Evolutionary conservation across 2,888 invertebrate species (phyloP).

Genomic region (Acrobeloides nanus): DNA sequence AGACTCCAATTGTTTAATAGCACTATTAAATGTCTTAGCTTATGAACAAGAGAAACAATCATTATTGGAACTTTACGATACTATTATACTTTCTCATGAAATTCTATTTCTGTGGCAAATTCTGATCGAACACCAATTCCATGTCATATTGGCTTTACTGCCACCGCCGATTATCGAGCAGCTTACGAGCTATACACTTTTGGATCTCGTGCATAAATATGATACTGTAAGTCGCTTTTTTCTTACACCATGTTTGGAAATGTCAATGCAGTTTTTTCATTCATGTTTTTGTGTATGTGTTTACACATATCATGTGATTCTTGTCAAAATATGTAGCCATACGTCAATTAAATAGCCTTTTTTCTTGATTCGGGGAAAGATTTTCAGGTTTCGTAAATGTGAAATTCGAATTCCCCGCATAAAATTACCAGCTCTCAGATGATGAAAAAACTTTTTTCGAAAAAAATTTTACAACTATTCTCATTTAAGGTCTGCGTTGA

Average conservation of each 20-base stretch:
- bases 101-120: constrained; percentile 87
- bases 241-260: no score
- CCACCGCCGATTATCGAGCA: no score
- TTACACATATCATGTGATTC: no score
- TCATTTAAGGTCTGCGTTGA: constrained; percentile 58
- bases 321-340: no score
- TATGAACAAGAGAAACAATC: constrained; percentile 44
- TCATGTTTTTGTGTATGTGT: constrained; percentile 24
- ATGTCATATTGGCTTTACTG: constrained; percentile 62
- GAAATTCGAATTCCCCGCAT: not conserved
- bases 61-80: constrained; percentile 53
- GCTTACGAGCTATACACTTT: no score
- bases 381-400: constrained; percentile 30
- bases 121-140: constrained; percentile 82
- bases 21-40: constrained; percentile 49
- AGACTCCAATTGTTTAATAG: no score
- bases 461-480: constrained; percentile 3
- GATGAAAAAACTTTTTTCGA: no score
- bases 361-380: no score
- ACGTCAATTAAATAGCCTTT: no score
- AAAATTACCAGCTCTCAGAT: no score
- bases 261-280: constrained; percentile 4
- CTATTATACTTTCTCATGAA: constrained; percentile 70
- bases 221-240: no score
- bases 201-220: no score